These are phyloP conservation scores for Carlito syrichta DNA, from an alignment of 2,113 vertebrate species.

Conservation along the genomic window DNA sequence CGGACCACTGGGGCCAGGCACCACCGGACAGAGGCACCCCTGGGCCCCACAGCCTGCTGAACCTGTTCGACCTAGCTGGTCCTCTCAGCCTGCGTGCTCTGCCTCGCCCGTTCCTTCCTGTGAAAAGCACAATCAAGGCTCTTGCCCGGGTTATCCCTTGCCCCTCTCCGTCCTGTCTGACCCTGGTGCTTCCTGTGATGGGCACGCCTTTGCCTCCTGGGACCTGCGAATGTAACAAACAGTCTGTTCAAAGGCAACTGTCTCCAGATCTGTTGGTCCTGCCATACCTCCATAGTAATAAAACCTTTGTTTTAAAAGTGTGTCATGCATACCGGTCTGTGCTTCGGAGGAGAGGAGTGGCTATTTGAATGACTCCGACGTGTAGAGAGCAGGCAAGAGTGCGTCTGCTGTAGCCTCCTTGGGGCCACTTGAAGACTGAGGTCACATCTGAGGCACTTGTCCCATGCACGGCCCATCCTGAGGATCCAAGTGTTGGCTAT, in stretches of 20 bases:
- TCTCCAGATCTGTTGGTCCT: not conserved
- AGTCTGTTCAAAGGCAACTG: not conserved
- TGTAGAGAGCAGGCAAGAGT: not conserved
- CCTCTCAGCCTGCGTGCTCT: not conserved
- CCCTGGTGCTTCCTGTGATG: rapidly evolving
- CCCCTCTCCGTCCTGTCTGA: not conserved
- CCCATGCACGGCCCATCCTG: rapidly evolving
- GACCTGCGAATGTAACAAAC: not conserved
- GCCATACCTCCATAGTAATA: not conserved
- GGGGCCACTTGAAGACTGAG: not conserved
- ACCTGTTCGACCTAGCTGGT: not conserved
- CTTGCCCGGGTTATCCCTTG: not conserved
- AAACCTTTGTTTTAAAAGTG: not conserved
- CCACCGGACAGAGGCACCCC: too few relatives aligned
- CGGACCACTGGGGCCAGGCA: not conserved
- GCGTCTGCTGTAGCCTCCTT: not conserved
- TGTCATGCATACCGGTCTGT: not conserved
- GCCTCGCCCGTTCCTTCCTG: not conserved
- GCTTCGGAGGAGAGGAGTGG: not conserved
- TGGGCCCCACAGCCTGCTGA: not conserved
- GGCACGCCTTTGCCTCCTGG: not conserved
- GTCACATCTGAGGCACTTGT: not conserved
- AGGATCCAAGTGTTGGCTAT: not conserved
- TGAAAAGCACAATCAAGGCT: not conserved
- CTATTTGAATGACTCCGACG: not conserved